Percentiles rank a stretch among this genome's conserved stretches.
phyloP scores from a whole-genome alignment of 23 tunicate species.

The Halocynthia roretzi region DNA sequence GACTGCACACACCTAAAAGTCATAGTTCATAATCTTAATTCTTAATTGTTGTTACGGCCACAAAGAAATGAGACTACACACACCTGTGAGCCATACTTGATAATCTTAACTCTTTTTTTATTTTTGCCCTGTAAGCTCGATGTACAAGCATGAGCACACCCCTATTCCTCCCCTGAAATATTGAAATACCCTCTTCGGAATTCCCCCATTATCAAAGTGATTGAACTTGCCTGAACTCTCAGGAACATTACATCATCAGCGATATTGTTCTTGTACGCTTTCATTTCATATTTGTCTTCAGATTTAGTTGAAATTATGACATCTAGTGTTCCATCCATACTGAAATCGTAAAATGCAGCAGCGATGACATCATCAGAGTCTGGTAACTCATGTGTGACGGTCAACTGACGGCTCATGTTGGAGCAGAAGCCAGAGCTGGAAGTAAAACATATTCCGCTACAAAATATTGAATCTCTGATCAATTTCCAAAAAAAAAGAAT shows the following conservation, averaged over 20 bases:
- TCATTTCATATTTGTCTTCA: conserved; percentile 5
- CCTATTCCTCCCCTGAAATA: neutral
- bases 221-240: conserved; percentile 24
- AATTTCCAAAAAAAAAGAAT: no score
- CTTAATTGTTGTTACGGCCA: no score
- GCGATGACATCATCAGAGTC: conserved; percentile 34
- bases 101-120: no score
- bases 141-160: neutral
- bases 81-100: no score
- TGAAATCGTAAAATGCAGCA: conserved; percentile 53
- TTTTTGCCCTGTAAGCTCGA: neutral
- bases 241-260: conserved; percentile 58
- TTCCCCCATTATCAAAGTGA: neutral
- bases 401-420: conserved; percentile 10
- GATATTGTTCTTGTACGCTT: conserved; percentile 43
- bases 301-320: conserved; percentile 30
- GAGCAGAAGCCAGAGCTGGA: conserved; percentile 13
- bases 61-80: no score
- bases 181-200: neutral
- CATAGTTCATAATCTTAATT: no score
- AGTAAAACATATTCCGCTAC: no score
- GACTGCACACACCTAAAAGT: no score
- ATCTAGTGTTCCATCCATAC: conserved; percentile 63
- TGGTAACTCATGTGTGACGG: conserved; percentile 9
- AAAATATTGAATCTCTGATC: no score